Evolutionary conservation across 2,888 invertebrate genomes (phyloP), one percentile per base, ranked within the genome.

Genomic region (Ligdia adustata): DNA sequence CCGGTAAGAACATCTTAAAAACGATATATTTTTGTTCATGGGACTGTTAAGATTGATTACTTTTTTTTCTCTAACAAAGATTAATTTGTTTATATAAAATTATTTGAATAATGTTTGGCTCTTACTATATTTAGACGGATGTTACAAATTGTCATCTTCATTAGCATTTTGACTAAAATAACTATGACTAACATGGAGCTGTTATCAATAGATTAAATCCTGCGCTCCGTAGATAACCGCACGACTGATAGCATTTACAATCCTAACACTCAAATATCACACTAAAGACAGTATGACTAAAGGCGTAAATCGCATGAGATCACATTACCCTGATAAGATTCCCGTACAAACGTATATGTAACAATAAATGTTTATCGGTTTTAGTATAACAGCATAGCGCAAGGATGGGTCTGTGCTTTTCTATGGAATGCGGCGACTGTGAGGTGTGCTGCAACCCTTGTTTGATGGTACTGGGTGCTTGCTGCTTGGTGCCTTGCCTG

Each of bases 371-470:
- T 58, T 66, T 67, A 52, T 72, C 66, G 56, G 56, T 82, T 84
- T 69, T 79, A 83, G 80, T 78, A 62, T 69, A 67, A 57, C 63
- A 59, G 60, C 60, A 60, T 44, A 57, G 50, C 60, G 77, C 64
- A 62, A 49, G 38, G 42, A 89, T 89, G 89, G 89, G 89, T 52
- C 57, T 90, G 61, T 90, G 89, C 58, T 59, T 89, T 14, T 90
- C 89, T 15, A 62, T 88, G 28, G 89, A 89, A 52, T 82, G 81
- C 56, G 89, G 84, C 11, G 89, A 89, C 26, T 83, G 83, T 62
- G 85, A 84, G 40, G 49, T 76, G 40, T 86, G 87, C 67, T 77
- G 75, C 67, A 87, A 87, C 48, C 88, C 89, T 4, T 90, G 89
- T 66, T 89, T 86, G 48, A 42, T 90, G 73, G 82, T 85, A 15